phyloP scores from a whole-genome alignment of 2,797 vertebrate species.

The Myotis planiceps region DNA sequence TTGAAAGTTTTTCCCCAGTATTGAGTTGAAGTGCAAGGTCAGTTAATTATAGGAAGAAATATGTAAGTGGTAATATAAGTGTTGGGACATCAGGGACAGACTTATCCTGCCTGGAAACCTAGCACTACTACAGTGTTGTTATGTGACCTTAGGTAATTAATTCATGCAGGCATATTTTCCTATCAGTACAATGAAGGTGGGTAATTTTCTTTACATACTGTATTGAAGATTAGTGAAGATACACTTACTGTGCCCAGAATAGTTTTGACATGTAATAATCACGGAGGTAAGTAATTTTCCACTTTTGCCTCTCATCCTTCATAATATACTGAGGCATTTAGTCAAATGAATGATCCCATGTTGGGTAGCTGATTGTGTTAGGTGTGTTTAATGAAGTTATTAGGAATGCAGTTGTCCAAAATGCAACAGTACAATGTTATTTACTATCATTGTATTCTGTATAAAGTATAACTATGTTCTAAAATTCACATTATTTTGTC shows the following conservation, averaged over 20 bases:
- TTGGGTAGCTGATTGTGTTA: background rate
- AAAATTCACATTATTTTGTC: background rate
- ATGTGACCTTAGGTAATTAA: background rate
- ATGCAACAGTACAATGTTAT: background rate
- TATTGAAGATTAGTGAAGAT: background rate
- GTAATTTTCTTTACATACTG: background rate
- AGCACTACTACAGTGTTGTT: background rate
- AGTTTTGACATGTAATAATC: background rate
- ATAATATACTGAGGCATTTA: background rate
- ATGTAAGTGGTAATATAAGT: conserved; percentile 5
- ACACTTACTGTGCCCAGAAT: background rate
- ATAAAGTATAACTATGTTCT: background rate
- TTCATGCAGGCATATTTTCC: background rate
- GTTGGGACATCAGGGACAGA: background rate
- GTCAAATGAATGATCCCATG: background rate
- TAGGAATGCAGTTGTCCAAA: background rate
- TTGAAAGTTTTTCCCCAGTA: conserved; percentile 24
- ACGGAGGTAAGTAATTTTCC: background rate
- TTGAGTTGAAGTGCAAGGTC: conserved; percentile 11
- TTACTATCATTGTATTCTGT: background rate
- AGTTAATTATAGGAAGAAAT: conserved; percentile 38
- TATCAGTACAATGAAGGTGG: background rate
- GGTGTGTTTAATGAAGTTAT: background rate
- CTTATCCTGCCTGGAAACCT: background rate
- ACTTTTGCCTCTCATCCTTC: background rate